These are phyloP conservation scores for Diabrotica balteata DNA, from an alignment of 2,888 invertebrate species.

Conservation along the genomic window DNA sequence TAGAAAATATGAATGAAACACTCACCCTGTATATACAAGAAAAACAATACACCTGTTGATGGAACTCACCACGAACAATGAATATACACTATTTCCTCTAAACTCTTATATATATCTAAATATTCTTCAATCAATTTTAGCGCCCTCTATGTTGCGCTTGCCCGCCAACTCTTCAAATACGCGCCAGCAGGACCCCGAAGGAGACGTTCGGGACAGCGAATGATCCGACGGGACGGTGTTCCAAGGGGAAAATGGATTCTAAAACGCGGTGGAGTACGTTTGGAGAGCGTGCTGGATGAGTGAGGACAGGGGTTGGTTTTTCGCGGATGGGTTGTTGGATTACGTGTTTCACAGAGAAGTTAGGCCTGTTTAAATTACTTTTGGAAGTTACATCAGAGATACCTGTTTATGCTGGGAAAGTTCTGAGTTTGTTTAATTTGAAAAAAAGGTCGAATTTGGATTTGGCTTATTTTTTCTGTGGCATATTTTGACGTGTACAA, in stretches of 20 bases:
- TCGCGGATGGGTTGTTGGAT: no score
- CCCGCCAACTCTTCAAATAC: constrained; percentile 30
- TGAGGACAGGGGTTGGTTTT: no score
- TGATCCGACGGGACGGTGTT: constrained; percentile 16
- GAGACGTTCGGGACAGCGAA: constrained; percentile 2
- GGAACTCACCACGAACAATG: constrained; percentile 36
- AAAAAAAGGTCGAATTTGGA: no score
- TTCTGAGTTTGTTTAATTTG: no score
- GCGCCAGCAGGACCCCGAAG: constrained; percentile 2
- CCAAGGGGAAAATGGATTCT: constrained; percentile 19
- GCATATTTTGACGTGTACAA: no score
- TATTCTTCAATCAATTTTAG: constrained; percentile 47
- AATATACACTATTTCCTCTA: constrained; percentile 37
- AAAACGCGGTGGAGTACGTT: constrained; percentile 2
- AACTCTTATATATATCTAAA: constrained; percentile 46
- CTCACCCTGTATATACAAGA: constrained; percentile 30
- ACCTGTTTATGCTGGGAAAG: no score
- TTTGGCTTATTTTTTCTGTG: no score
- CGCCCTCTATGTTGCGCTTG: constrained; percentile 43
- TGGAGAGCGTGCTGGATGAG: background rate
- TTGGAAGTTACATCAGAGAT: no score
- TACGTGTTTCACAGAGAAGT: no score
- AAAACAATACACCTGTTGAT: constrained; percentile 38
- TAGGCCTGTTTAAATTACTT: no score
- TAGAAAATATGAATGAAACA: background rate